Conservation (phyloP, 2,797 vertebrate species). For the Hafferia zeledoni region DNA sequence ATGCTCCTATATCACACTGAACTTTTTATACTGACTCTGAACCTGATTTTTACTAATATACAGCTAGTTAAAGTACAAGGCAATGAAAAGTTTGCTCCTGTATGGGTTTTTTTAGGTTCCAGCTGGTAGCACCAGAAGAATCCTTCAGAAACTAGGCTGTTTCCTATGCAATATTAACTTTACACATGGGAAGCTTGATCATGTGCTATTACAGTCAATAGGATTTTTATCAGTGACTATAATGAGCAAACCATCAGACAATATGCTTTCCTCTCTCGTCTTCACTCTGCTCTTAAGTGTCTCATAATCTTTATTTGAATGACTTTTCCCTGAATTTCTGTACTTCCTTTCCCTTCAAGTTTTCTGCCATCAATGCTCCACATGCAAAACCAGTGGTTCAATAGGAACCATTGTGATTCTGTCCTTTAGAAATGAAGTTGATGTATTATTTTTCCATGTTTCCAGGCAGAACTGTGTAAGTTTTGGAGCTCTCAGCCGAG, state of each 20-base stretch:
- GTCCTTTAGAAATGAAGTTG: not conserved
- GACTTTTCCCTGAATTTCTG: not conserved
- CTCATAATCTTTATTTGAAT: not conserved
- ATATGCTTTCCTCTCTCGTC: not conserved
- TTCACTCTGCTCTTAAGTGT: not conserved
- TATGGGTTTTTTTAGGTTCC: not conserved
- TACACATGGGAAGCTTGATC: conserved; percentile 19
- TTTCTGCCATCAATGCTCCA: not conserved
- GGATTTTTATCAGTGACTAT: conserved; percentile 36
- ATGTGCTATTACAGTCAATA: conserved; percentile 9
- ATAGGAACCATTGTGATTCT: not conserved
- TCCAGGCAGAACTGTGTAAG: not conserved
- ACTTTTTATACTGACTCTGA: not conserved
- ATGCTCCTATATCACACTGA: not conserved
- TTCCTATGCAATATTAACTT: conserved; percentile 28
- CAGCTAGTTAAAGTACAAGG: not conserved
- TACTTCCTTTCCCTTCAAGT: not conserved
- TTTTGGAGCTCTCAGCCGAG: conserved; percentile 1
- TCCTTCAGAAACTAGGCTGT: not conserved
- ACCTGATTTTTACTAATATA: not conserved
- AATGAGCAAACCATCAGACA: not conserved
- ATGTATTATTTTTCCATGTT: not conserved
- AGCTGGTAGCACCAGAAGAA: not conserved
- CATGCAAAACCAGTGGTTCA: not conserved
- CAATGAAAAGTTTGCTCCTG: not conserved